These are phyloP conservation scores for Damaliscus lunatus DNA, from an alignment of 2,113 vertebrate species.

Conservation along the genomic window DNA sequence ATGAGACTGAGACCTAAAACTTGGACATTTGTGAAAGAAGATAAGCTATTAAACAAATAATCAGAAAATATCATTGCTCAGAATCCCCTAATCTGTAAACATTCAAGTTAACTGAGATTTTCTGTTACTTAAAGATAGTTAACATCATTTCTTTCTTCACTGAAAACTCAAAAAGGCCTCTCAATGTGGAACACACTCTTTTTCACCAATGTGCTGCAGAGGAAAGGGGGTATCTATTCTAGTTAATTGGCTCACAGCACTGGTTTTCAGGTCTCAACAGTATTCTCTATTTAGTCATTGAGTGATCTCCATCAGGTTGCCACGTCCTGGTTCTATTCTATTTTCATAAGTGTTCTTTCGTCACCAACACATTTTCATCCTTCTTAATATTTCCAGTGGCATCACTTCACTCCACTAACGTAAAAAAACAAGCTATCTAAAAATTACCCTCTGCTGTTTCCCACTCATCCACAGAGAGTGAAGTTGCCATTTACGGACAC, in stretches of 20 bases:
- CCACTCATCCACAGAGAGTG: constrained; percentile 68
- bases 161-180: background rate
- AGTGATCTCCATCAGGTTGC: constrained; percentile 30
- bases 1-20: background rate
- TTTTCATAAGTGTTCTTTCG: constrained; percentile 64
- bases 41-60: background rate
- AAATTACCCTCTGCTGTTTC: constrained; percentile 63
- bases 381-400: constrained; percentile 68
- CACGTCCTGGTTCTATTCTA: constrained; percentile 48
- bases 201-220: background rate
- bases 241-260: constrained; percentile 26
- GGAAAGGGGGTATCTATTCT: background rate
- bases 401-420: constrained; percentile 57
- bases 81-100: background rate
- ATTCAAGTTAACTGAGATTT: background rate
- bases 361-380: constrained; percentile 64
- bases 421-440: constrained; percentile 68
- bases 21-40: background rate
- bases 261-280: constrained; percentile 9
- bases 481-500: constrained; percentile 69
- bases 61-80: background rate
- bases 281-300: constrained; percentile 17
- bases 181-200: background rate
- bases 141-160: background rate
- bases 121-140: background rate